Evolutionary conservation across 2,797 vertebrate genomes (phyloP).

Genomic region (Chiroxiphia lanceolata): DNA sequence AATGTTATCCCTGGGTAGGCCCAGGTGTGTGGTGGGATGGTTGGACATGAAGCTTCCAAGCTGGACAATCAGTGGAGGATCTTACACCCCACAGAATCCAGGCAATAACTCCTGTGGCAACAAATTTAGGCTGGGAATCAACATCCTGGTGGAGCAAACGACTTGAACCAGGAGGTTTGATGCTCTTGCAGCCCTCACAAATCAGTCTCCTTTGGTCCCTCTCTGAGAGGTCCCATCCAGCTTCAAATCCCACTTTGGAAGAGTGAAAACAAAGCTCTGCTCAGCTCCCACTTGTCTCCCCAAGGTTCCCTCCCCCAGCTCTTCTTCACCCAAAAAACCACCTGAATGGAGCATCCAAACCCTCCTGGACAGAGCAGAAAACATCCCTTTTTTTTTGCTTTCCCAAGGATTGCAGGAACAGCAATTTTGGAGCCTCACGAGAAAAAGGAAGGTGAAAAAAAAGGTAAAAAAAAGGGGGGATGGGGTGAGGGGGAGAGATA

Average conservation of each 20-base stretch:
- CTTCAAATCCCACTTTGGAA: accelerated
- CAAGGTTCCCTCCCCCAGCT: background rate
- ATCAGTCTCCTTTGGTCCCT: background rate
- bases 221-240: background rate
- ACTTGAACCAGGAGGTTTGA: background rate
- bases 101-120: background rate
- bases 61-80: too few species aligned
- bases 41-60: background rate
- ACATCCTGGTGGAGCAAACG: accelerated
- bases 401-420: background rate
- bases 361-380: background rate
- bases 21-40: background rate
- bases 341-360: background rate
- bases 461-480: background rate
- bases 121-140: background rate
- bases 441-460: background rate
- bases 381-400: background rate
- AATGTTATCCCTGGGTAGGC: background rate
- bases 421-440: background rate
- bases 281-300: background rate
- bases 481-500: too few species aligned
- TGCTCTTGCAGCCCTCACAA: background rate
- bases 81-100: background rate
- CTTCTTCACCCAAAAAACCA: background rate
- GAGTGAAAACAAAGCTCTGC: background rate